phyloP scores from a whole-genome alignment of 2,888 invertebrate genomes.

The Drosophila ustulata region DNA sequence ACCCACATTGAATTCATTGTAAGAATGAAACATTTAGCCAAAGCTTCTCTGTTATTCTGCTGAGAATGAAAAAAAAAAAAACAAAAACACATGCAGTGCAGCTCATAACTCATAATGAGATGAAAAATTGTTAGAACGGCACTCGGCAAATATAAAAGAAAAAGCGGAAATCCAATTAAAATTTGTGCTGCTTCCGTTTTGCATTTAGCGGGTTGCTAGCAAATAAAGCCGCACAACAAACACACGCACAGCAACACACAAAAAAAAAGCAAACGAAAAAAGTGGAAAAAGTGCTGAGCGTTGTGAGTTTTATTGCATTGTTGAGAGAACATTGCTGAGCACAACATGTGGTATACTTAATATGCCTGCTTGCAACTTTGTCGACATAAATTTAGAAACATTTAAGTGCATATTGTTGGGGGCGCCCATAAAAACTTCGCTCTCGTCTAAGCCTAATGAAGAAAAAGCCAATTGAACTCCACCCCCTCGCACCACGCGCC shows the following conservation, averaged over 20 bases:
- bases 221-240: conserved; percentile 29
- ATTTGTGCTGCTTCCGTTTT: conserved; percentile 65
- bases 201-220: conserved; percentile 36
- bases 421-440: conserved; percentile 45
- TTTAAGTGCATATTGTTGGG: conserved; percentile 48
- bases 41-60: conserved; percentile 24
- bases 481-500: conserved; percentile 7
- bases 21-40: conserved; percentile 51
- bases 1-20: conserved; percentile 7
- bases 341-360: conserved; percentile 69
- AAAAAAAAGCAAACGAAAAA: background rate
- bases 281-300: conserved; percentile 15
- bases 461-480: conserved; percentile 62
- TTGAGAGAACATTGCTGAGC: conserved; percentile 18
- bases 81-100: conserved; percentile 34
- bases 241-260: background rate
- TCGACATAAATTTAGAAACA: conserved; percentile 42
- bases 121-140: conserved; percentile 29
- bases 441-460: conserved; percentile 35
- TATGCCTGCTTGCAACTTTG: conserved; percentile 46
- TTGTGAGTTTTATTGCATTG: conserved; percentile 52
- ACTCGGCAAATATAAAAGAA: conserved; percentile 19
- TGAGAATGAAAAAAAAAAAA: background rate
- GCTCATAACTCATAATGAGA: conserved; percentile 67
- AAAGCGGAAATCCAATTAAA: conserved; percentile 71